Evolutionary conservation across 2,888 invertebrate genomes (phyloP), one percentile per base, ranked within the genome.

Genomic region (Aphodius granarius): DNA sequence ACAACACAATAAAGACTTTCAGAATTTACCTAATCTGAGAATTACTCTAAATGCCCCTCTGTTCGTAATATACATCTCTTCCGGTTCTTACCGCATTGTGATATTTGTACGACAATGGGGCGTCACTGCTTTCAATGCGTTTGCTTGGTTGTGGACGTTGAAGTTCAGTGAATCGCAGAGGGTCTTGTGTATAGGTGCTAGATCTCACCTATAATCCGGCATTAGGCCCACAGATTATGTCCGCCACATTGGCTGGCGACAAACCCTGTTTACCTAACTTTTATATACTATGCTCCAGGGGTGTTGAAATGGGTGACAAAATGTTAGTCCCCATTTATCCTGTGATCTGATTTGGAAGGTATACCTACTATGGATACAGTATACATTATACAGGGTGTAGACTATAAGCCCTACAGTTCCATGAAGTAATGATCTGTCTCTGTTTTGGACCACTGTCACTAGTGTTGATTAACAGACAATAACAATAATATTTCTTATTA

Each of bases 211-310:
- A 43, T 43, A 43, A 43, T 43, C 43, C 43, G 43, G 43, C 13
- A 43, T 43, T 43, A 43, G 43, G 43, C 13, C 43, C 43, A 43
- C 43, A 83, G 86, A 85, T 86, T 87, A 86, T 80, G 79, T 79
- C 84, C 85, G 83, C 83, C 81, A 83, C 85, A 84, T 85, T 85
- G 85, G 83, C 83, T 82, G 79, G 80, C 80, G 81, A 87, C 85
- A 87, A 87, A 85, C 83, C 84, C 77, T 87, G 86, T 87, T 87
- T 86, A 86, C 86, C 84, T 86, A 85, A 86, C 43, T 43, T 43
- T 9, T 43, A 43, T 43, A 13, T 23, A 9, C 23, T 23, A 6
- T 43, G 43, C 43, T 6, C 43, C 43, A 43, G 43, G 43, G 43
- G 43, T 43, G 70, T 19, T 70, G 66, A 19, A 75, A 76, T 76